These are phyloP conservation scores for Gadopsis marmoratus DNA, from an alignment of 2,797 vertebrate species.

Conservation along the genomic window DNA sequence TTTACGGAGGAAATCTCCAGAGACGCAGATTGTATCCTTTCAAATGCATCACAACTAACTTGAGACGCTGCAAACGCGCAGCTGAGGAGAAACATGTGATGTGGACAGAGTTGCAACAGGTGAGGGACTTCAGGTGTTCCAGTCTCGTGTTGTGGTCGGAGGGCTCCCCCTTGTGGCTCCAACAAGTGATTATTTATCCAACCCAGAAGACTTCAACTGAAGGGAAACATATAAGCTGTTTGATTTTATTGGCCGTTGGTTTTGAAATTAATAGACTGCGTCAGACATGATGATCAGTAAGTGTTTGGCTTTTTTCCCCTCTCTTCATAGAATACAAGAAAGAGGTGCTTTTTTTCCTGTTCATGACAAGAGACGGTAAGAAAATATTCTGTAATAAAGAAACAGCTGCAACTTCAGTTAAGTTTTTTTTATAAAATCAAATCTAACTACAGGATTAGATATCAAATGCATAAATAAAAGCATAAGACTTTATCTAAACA, in stretches of 20 bases:
- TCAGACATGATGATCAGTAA: conserved; percentile 62
- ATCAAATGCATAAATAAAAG: conserved; percentile 69
- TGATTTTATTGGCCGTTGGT: conserved; percentile 63
- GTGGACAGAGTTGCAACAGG: not conserved
- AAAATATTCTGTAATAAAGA: conserved; percentile 36
- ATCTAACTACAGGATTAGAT: conserved; percentile 36
- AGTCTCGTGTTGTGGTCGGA: not conserved
- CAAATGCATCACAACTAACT: not conserved
- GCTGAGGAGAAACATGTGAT: not conserved
- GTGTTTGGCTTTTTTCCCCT: conserved; percentile 44
- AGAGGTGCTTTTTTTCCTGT: conserved; percentile 40
- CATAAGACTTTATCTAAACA: conserved; percentile 35
- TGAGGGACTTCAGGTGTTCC: not conserved
- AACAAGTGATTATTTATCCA: not conserved
- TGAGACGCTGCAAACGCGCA: not conserved
- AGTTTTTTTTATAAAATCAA: not conserved
- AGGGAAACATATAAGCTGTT: not conserved
- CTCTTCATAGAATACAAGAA: conserved; percentile 7
- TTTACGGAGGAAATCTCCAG: not conserved
- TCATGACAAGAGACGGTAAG: conserved; percentile 7
- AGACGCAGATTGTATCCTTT: not conserved
- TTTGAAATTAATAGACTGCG: conserved; percentile 21
- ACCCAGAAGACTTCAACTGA: not conserved
- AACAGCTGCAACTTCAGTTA: conserved; percentile 31
- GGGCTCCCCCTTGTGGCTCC: conserved; percentile 69